Percentiles rank a stretch among this genome's conserved stretches.
These are phyloP conservation scores for Tachystola acroxantha DNA, from an alignment of 2,888 invertebrate genomes.

Conservation along the genomic window DNA sequence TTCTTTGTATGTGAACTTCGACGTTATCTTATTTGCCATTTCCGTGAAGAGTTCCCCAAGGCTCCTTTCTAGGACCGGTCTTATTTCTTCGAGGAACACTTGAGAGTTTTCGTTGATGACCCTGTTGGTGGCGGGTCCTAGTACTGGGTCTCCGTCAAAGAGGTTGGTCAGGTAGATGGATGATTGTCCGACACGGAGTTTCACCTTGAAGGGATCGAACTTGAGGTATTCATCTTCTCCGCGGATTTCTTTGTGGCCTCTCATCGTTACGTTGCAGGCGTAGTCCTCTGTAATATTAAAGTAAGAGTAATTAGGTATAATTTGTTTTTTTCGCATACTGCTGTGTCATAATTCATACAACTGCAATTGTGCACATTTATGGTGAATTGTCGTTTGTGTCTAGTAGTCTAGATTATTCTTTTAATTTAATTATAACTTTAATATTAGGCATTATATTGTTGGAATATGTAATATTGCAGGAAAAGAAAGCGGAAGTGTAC, in stretches of 20 bases:
- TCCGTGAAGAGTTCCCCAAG: conserved; percentile 82
- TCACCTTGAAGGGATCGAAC: conserved; percentile 81
- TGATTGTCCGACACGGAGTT: conserved; percentile 79
- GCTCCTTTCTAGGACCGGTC: conserved; percentile 80
- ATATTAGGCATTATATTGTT: too few relatives aligned
- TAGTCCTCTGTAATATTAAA: conserved; percentile 76
- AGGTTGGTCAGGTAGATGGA: conserved; percentile 81
- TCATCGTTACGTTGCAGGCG: conserved; percentile 80
- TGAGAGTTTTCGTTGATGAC: conserved; percentile 83
- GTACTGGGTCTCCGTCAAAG: conserved; percentile 81
- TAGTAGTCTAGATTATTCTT: too few relatives aligned
- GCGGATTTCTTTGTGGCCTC: conserved; percentile 76
- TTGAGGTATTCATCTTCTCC: conserved; percentile 79
- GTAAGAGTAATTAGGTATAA: too few relatives aligned
- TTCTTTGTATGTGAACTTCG: conserved; percentile 83
- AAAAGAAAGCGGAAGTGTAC: too few relatives aligned
- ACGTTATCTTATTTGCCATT: conserved; percentile 83
- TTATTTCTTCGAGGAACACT: conserved; percentile 82
- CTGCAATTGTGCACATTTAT: too few relatives aligned
- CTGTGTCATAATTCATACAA: too few relatives aligned
- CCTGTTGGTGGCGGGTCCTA: conserved; percentile 82
- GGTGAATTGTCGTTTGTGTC: too few relatives aligned
- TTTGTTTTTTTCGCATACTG: too few relatives aligned
- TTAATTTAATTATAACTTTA: too few relatives aligned
- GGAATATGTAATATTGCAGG: too few relatives aligned